phyloP scores from a whole-genome alignment of 2,888 invertebrate species.

The Drosophila limbata region DNA sequence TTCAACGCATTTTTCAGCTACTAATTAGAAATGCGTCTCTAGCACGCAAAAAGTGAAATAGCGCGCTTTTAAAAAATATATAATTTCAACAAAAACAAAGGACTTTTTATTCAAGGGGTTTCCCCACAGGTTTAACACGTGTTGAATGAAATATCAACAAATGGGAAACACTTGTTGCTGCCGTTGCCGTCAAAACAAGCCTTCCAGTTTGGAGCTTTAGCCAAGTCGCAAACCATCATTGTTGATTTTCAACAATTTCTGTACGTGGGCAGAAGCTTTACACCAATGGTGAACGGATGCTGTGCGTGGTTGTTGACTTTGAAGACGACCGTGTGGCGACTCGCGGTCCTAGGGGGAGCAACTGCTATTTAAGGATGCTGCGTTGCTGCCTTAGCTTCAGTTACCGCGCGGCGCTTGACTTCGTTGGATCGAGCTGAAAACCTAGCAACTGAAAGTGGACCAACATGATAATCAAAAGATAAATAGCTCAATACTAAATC shows the following conservation, averaged over 20 bases:
- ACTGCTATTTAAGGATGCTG: conserved; percentile 84
- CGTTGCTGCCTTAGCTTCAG: conserved; percentile 81
- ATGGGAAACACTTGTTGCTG: conserved; percentile 41
- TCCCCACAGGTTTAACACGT: conserved; percentile 8
- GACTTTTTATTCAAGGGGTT: neutral
- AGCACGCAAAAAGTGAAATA: conserved; percentile 37
- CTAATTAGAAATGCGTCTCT: conserved; percentile 43
- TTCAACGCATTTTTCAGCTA: conserved; percentile 62
- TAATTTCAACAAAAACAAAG: neutral
- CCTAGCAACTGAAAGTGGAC: conserved; percentile 44
- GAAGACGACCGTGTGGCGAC: conserved; percentile 42
- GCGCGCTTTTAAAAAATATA: conserved; percentile 37
- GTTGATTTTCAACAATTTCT: conserved; percentile 22
- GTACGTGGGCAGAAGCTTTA: conserved; percentile 40
- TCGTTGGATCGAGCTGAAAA: conserved; percentile 75
- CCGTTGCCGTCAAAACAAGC: conserved; percentile 32
- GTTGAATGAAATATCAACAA: conserved; percentile 19
- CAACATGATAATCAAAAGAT: conserved; percentile 55
- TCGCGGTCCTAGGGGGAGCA: conserved; percentile 38
- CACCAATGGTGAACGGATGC: conserved; percentile 42
- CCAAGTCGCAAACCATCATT: conserved; percentile 44
- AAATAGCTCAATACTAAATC: conserved; percentile 8
- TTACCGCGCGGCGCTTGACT: conserved; percentile 83
- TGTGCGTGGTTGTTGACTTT: conserved; percentile 56
- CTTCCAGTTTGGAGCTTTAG: conserved; percentile 54